A percentile compares a stretch with the other conserved stretches of the same genome.
These are phyloP conservation scores for Mystacornis crossleyi DNA, from an alignment of 2,113 vertebrate genomes.

Conservation along the genomic window DNA sequence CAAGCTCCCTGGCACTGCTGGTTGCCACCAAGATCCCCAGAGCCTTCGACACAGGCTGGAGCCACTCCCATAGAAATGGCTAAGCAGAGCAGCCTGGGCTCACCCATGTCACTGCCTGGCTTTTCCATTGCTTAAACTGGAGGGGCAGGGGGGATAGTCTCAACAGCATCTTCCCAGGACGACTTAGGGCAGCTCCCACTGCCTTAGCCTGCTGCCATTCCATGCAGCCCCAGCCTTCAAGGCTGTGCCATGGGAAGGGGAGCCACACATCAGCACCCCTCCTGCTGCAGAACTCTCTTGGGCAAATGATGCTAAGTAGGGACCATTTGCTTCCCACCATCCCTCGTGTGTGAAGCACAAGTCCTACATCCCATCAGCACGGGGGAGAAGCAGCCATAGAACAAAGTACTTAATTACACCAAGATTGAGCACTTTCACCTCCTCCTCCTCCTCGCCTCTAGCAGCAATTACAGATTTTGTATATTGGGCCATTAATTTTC, in stretches of 20 bases:
- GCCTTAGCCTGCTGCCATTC: background rate
- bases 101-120: rapidly evolving
- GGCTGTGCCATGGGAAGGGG: background rate
- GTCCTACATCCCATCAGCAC: background rate
- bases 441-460: background rate
- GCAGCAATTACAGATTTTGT: constrained; percentile 52
- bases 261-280: background rate
- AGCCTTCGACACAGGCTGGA: background rate
- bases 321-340: background rate
- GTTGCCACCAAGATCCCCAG: background rate
- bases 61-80: background rate
- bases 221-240: background rate
- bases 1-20: background rate
- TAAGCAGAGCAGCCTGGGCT: background rate
- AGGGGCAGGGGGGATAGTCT: background rate
- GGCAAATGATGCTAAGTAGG: background rate
- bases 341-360: rapidly evolving
- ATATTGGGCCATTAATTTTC: constrained; percentile 50
- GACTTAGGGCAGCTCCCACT: background rate
- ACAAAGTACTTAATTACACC: constrained; percentile 15
- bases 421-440: background rate
- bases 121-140: background rate
- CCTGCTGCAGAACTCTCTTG: background rate
- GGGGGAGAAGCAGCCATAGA: background rate
- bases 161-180: background rate